Percentiles rank a stretch among this genome's conserved stretches.
Evolutionary conservation across 1,140 invertebrate species (phyloP).

Genomic region (Solenopsis fugax): DNA sequence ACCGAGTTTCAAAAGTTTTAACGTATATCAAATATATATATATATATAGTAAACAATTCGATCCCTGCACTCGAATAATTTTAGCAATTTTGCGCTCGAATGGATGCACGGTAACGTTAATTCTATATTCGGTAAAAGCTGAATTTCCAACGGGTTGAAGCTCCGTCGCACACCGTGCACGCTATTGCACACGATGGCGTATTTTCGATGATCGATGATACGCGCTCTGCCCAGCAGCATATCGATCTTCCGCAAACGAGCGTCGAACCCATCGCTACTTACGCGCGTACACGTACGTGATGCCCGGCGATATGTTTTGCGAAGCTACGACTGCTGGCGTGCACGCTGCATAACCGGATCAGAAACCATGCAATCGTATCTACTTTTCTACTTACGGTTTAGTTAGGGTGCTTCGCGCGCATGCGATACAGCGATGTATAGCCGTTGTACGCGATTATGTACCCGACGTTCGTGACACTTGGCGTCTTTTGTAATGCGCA

Average conservation of each 20-base stretch:
- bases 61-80: conserved; percentile 9
- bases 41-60: conserved; percentile 10
- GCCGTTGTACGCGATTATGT: conserved; percentile 65
- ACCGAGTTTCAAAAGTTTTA: not conserved
- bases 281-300: conserved; percentile 23
- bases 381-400: conserved; percentile 85
- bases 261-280: conserved; percentile 58
- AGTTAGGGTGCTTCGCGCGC: conserved; percentile 83
- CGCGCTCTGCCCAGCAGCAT: not conserved
- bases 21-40: not conserved
- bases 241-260: conserved; percentile 40
- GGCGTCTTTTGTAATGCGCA: conserved; percentile 40
- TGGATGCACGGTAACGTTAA: conserved; percentile 10
- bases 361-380: conserved; percentile 86
- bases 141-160: conserved; percentile 41
- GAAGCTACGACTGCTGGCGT: conserved; percentile 80
- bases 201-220: conserved; percentile 48
- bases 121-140: not conserved
- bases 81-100: conserved; percentile 33
- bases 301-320: conserved; percentile 71
- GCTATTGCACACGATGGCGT: conserved; percentile 10
- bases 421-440: conserved; percentile 72
- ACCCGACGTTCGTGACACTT: conserved; percentile 44
- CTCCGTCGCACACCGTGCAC: not conserved
- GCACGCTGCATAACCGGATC: conserved; percentile 84